Conservation (phyloP, 2,888 invertebrate genomes). For the Cheilosia pagana region DNA sequence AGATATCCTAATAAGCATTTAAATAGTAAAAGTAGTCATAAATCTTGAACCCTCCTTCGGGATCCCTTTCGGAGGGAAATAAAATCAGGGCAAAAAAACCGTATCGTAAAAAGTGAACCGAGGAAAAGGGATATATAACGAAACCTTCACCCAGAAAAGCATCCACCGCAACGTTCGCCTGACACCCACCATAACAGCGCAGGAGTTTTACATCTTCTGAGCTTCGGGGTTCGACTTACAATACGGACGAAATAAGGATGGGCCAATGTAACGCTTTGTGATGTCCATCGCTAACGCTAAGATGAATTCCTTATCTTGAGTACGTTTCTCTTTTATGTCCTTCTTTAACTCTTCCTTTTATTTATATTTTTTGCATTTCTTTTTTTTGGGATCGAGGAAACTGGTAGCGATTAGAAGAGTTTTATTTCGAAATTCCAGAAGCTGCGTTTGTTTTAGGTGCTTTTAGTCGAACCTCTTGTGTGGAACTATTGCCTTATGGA, state of each 20-base stretch:
- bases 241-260: slow-evolving; percentile 64
- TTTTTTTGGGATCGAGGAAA: slow-evolving; percentile 13
- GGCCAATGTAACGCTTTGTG: slow-evolving; percentile 62
- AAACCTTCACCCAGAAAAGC: slow-evolving; percentile 13
- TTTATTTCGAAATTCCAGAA: slow-evolving; percentile 13
- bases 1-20: slow-evolving; percentile 75
- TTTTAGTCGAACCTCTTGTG: neutral
- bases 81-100: slow-evolving; percentile 42
- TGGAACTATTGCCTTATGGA: slow-evolving; percentile 15
- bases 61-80: slow-evolving; percentile 62
- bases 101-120: slow-evolving; percentile 62
- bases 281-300: slow-evolving; percentile 72
- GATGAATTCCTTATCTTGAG: slow-evolving; percentile 72
- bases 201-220: slow-evolving; percentile 30
- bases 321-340: slow-evolving; percentile 56
- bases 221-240: slow-evolving; percentile 57
- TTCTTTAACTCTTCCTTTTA: slow-evolving; percentile 69
- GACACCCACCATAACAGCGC: slow-evolving; percentile 31
- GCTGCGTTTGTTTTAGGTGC: neutral
- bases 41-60: slow-evolving; percentile 72
- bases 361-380: slow-evolving; percentile 28
- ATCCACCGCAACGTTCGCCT: slow-evolving; percentile 24
- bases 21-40: slow-evolving; percentile 74
- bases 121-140: slow-evolving; percentile 48
- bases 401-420: slow-evolving; percentile 18